These are phyloP conservation scores for Thripadectes ignobilis DNA, from an alignment of 2,797 vertebrate genomes.

Conservation along the genomic window DNA sequence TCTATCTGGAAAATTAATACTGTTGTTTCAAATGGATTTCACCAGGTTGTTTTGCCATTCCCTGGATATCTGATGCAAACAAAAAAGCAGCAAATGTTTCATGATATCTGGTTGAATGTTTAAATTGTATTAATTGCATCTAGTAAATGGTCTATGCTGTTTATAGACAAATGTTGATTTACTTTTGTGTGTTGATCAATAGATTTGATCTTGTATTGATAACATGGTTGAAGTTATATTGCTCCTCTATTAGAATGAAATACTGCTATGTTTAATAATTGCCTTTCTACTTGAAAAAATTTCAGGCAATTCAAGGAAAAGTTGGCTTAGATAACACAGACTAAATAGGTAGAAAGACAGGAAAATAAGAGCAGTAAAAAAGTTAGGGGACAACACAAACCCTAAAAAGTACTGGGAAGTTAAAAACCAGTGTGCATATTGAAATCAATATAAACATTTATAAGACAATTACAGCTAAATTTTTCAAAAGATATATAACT, in stretches of 20 bases:
- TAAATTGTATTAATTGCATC: slow-evolving; percentile 46
- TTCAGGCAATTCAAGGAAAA: neutral
- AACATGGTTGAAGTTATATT: neutral
- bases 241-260: slow-evolving; percentile 47
- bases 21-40: neutral
- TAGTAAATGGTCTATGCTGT: neutral
- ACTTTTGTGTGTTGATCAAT: slow-evolving; percentile 56
- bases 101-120: neutral
- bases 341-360: neutral
- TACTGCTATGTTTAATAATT: neutral
- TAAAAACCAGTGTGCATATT: neutral
- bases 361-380: neutral
- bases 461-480: neutral
- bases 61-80: neutral
- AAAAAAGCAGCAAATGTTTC: neutral
- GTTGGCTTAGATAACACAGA: neutral
- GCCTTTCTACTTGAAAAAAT: neutral
- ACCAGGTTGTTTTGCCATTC: neutral
- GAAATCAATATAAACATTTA: neutral
- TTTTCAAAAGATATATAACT: neutral
- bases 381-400: neutral
- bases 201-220: slow-evolving; percentile 66
- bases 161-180: slow-evolving; percentile 54
- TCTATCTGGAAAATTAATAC: neutral
- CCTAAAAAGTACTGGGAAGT: neutral